phyloP scores from a whole-genome alignment of 2,797 vertebrate species.

The Brotula barbata region DNA sequence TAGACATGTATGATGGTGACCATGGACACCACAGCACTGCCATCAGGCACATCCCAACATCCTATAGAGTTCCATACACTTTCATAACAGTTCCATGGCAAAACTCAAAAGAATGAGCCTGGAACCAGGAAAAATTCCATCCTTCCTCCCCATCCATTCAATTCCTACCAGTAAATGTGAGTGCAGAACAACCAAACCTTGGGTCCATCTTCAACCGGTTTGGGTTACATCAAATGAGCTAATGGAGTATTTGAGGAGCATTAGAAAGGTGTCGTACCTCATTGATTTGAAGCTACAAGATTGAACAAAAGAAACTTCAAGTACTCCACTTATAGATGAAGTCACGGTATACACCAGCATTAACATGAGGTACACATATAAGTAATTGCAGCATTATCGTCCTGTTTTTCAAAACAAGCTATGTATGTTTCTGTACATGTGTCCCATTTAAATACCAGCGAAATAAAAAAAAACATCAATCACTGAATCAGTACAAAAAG shows the following conservation, averaged over 20 bases:
- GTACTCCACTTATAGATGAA: too few species aligned
- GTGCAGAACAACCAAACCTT: constrained; percentile 31
- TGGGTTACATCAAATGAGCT: constrained; percentile 30
- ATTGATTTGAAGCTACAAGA: constrained; percentile 47
- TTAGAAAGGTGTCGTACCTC: constrained; percentile 35
- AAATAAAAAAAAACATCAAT: constrained; percentile 46
- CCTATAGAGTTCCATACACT: constrained; percentile 21
- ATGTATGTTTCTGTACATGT: not conserved
- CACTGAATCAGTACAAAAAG: constrained; percentile 21
- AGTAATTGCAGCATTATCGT: too few species aligned
- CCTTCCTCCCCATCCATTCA: constrained; percentile 21
- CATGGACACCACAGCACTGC: constrained; percentile 37
- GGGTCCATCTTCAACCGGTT: constrained; percentile 22
- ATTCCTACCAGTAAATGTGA: constrained; percentile 23
- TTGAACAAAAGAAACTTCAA: constrained; percentile 15
- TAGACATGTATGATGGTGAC: constrained; percentile 64
- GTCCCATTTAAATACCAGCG: constrained; percentile 11
- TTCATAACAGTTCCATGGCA: constrained; percentile 68
- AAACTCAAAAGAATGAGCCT: constrained; percentile 72
- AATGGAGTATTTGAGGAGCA: constrained; percentile 36
- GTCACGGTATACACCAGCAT: constrained; percentile 8
- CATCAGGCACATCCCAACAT: constrained; percentile 39
- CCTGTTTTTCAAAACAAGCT: not conserved
- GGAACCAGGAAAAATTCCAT: constrained; percentile 44
- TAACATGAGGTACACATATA: constrained; percentile 2